These are phyloP conservation scores for Paguma larvata DNA, from an alignment of 2,797 vertebrate species.

Conservation along the genomic window DNA sequence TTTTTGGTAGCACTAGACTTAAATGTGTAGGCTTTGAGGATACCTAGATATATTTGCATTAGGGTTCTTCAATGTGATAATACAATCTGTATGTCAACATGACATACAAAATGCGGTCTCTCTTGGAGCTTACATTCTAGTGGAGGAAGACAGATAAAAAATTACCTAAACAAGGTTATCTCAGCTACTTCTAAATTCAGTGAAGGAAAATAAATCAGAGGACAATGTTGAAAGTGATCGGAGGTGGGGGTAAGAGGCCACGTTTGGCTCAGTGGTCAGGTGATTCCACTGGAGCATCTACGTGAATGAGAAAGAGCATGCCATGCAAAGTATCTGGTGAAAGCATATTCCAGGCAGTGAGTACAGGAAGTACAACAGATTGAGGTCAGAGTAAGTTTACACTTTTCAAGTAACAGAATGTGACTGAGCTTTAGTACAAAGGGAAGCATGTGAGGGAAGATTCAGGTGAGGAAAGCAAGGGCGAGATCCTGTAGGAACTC, in stretches of 20 bases:
- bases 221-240: background rate
- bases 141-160: background rate
- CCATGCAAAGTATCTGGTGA: background rate
- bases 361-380: background rate
- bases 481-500: background rate
- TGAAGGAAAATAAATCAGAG: background rate
- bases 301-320: background rate
- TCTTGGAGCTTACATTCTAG: background rate
- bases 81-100: background rate
- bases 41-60: background rate
- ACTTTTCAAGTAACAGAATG: background rate
- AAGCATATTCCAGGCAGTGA: background rate
- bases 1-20: background rate
- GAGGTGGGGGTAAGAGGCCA: background rate
- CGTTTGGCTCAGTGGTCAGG: background rate
- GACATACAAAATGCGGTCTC: background rate
- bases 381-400: background rate
- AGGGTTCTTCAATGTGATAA: background rate
- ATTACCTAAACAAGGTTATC: background rate
- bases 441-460: background rate
- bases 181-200: background rate
- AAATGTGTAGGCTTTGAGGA: background rate
- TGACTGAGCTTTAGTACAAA: background rate
- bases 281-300: background rate
- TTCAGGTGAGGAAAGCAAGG: background rate